Percentiles rank a stretch among this genome's conserved stretches.
Conservation (phyloP, 2,888 invertebrate genomes). For the Phorcus lineatus region DNA sequence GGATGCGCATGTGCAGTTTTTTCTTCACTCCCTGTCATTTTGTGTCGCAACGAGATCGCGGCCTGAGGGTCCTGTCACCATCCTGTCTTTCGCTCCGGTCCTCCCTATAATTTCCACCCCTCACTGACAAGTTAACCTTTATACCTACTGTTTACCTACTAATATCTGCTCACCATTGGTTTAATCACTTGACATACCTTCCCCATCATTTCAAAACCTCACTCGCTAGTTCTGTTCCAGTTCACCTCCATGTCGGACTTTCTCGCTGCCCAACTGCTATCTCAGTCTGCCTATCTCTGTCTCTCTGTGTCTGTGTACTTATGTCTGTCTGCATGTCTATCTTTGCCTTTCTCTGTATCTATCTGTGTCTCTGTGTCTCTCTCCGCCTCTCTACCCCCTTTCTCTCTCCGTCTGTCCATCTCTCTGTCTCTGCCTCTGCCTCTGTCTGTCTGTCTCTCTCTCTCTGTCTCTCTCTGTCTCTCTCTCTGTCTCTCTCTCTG, state of each 20-base stretch:
- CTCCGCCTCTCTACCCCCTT: neutral
- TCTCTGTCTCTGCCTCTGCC: neutral
- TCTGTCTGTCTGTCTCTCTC: neutral
- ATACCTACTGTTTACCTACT: too few species aligned
- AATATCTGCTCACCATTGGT: too few species aligned
- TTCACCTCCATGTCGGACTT: neutral
- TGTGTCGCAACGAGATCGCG: too few species aligned
- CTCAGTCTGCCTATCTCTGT: neutral
- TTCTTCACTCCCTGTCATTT: too few species aligned
- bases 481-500: neutral
- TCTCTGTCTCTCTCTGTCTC: neutral
- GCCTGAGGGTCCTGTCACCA: too few species aligned
- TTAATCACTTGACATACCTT: too few species aligned
- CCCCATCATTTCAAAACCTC: neutral
- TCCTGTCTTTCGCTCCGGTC: too few species aligned
- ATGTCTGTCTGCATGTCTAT: too few species aligned
- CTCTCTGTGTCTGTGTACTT: neutral
- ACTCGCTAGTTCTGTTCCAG: neutral
- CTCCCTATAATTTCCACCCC: too few species aligned
- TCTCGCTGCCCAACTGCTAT: too few species aligned
- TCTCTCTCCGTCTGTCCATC: neutral
- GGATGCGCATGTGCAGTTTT: too few species aligned
- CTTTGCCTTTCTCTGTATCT: neutral
- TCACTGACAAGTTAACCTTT: too few species aligned
- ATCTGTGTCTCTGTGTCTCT: neutral